Base-by-base conservation (phyloP, 2,888 invertebrate genomes). In the Atethmia centrago region DNA sequence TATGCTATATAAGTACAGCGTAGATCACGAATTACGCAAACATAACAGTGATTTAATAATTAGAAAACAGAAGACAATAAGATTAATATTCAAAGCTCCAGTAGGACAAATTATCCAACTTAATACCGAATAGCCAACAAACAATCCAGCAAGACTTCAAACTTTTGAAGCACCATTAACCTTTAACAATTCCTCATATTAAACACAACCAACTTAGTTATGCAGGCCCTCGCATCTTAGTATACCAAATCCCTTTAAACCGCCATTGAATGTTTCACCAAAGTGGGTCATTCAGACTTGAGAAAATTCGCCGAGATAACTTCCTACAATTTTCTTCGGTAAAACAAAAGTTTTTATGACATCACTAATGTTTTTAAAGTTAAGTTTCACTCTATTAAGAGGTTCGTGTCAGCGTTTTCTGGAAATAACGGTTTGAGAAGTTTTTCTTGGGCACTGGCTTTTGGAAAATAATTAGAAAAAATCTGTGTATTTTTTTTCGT, bases 261-360 rank as follows among this genome's bases (percentile, higher is more conserved):
- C 74, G 76, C 70, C 72, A 71, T 84, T 72, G 62, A 74, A 73
- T 74, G 68, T 59, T 74, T 42, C 69, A 69, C 63, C 63, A 42
- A 85, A 86, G 71, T 80, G 66, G 75, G 82, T 71, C 69, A 77
- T 76, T 82, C 58, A 70, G 79, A 72, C 63, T 77, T 31, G 47
- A 63, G 56, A 63, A 73, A 74, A 80, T 75, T 71, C 74, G 36
- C 49, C 47, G 49, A 73, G 86, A 82, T 74, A 85, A 84, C 63
- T 84, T 84, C 73, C 62, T 78, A 74, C 68, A 86, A 75, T 81
- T 79, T 83, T 74, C 80, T 73, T 73, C 70, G 56, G 74, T 70
- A 80, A 86, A 84, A 84, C 85, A 82, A 86, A 86, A 86, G 86
- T 85, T 86, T 82, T 86, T 76, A 85, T 86, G 66, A 65, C 72